A percentile compares a stretch with the other conserved stretches of the same genome.
phyloP scores from a whole-genome alignment of 2,888 invertebrate genomes.

The Megamerina dolium region DNA sequence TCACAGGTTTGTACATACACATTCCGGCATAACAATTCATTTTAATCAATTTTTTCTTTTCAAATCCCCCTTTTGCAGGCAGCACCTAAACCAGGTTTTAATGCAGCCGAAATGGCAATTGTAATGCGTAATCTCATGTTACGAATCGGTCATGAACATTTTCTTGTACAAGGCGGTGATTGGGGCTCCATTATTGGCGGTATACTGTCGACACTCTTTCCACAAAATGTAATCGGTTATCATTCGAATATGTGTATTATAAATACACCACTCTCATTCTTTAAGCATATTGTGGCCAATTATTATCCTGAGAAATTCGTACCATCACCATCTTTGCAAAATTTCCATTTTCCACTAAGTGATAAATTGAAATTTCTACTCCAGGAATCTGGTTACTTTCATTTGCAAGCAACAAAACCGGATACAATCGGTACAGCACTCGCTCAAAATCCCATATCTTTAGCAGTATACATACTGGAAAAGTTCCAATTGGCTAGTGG shows the following conservation, averaged over 20 bases:
- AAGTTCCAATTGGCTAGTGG: conserved; percentile 72
- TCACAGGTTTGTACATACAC: conserved; percentile 58
- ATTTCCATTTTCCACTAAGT: conserved; percentile 51
- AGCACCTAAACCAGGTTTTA: conserved; percentile 38
- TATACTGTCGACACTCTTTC: conserved; percentile 59
- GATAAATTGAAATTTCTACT: conserved; percentile 31
- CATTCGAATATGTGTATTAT: conserved; percentile 60
- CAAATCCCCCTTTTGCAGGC: conserved; percentile 22
- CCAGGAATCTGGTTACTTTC: conserved; percentile 58
- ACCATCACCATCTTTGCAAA: conserved; percentile 53
- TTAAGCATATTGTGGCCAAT: conserved; percentile 51
- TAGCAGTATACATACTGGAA: conserved; percentile 85
- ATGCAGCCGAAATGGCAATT: conserved; percentile 53
- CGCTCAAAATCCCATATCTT: conserved; percentile 60
- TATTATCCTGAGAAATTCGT: conserved; percentile 48
- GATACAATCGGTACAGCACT: conserved; percentile 66
- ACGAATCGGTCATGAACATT: conserved; percentile 58
- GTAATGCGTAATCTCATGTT: conserved; percentile 64
- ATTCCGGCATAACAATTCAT: not conserved
- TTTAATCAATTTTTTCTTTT: not conserved
- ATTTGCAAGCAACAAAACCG: conserved; percentile 81
- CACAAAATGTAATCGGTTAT: conserved; percentile 54
- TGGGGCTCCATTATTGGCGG: conserved; percentile 69
- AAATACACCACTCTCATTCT: conserved; percentile 31
- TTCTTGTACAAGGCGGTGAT: conserved; percentile 71